Base-by-base conservation (phyloP, 2,888 invertebrate genomes). In the Argynnis bischoffii region DNA sequence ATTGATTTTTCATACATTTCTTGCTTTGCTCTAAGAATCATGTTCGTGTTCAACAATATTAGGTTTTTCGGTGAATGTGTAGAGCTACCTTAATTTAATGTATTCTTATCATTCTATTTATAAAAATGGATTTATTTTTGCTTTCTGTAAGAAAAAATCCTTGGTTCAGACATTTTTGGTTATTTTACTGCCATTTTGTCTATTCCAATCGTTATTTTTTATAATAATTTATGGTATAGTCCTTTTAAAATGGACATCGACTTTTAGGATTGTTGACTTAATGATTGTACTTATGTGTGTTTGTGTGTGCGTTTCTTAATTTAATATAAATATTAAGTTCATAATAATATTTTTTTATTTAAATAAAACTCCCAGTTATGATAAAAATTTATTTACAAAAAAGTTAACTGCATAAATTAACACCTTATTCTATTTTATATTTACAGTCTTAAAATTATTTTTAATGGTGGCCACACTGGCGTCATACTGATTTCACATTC, bases 371-470 rank as follows among this genome's bases (percentile, higher is more conserved):
- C 67, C 51, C 21, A 46, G 56, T 64, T 70, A 59, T 67, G 72
- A 75, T 72, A 73, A 81, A 80, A 79, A 69, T 91, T 90, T 92
- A 92, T 92, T 91, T 92, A 92, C 92, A 92, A 86, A 85, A 82
- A 82, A 79, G 76, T 72, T 74, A 74, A 72, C 80, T 80, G 82
- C 85, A 92, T 92, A 92, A 92, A 92, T 92, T 89, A 92, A 87
- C 79, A 75, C 72, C 85, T 86, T 88, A 90, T 59, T 70, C 74
- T 88, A 89, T 75, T 80, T 83, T 85, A 85, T 92, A 92, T 92
- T 89, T 92, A 92, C 92, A 92, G 86, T 88, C 90, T 91, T 91
- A 91, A 82, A 73, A 73, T 76, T 74, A 69, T 69, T 72, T 72
- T 74, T 65, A 69, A 71, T 69, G 55, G 67, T 48, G 54, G 59